Conservation (phyloP, 2,888 invertebrate genomes). For the Drosophila colorata region DNA sequence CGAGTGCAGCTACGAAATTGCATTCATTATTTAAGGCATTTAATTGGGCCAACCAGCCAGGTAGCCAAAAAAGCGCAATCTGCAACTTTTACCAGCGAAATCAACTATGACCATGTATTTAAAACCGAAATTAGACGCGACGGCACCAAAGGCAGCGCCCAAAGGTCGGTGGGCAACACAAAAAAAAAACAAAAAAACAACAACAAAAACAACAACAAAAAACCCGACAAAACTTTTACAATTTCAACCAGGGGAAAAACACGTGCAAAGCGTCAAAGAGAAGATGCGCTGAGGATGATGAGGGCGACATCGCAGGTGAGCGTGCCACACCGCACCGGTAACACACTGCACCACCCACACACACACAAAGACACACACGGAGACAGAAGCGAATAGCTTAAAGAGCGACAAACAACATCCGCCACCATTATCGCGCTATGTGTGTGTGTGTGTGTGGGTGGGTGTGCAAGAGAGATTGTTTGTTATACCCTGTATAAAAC, state of each 20-base stretch:
- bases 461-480: constrained; percentile 16
- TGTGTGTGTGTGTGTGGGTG: not conserved
- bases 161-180: constrained; percentile 55
- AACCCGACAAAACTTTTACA: constrained; percentile 75
- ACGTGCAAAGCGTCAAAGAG: constrained; percentile 76
- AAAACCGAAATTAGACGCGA: constrained; percentile 75
- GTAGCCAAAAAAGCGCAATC: constrained; percentile 54
- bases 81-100: constrained; percentile 65
- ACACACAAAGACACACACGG: constrained; percentile 3
- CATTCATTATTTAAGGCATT: constrained; percentile 50
- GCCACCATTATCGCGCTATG: constrained; percentile 46
- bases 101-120: constrained; percentile 71
- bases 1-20: constrained; percentile 24
- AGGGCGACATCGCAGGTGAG: constrained; percentile 32
- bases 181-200: constrained; percentile 13
- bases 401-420: constrained; percentile 68
- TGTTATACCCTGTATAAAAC: constrained; percentile 33
- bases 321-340: constrained; percentile 21
- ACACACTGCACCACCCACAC: constrained; percentile 28
- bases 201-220: no score
- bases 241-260: constrained; percentile 74
- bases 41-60: constrained; percentile 27
- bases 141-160: constrained; percentile 61
- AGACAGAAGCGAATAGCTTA: constrained; percentile 43
- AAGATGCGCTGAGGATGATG: constrained; percentile 52